Percentiles rank a stretch among this genome's conserved stretches.
These are phyloP conservation scores for Neotragus moschatus DNA, from an alignment of 2,113 vertebrate genomes.

Conservation along the genomic window DNA sequence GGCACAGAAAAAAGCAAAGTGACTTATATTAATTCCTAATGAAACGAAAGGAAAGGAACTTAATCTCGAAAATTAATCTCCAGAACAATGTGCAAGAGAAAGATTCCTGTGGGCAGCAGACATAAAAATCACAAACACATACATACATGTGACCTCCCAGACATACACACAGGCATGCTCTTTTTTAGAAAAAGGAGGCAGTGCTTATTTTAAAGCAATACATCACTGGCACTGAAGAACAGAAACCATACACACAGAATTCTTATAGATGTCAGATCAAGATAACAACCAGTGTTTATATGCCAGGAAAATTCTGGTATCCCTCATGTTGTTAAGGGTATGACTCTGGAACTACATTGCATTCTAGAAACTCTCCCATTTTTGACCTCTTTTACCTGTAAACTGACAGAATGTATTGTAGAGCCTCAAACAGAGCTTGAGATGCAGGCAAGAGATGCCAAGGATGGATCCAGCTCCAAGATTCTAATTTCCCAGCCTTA, in stretches of 20 bases:
- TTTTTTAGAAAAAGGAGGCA: not conserved
- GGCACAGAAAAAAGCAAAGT: not conserved
- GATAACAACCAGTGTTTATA: not conserved
- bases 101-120: not conserved
- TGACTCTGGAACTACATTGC: not conserved
- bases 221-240: not conserved
- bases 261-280: not conserved
- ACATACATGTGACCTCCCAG: not conserved
- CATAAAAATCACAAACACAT: fast-evolving
- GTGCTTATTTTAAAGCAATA: not conserved
- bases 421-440: not conserved
- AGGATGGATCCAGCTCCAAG: not conserved
- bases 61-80: constrained; percentile 55
- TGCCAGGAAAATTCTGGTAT: not conserved
- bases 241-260: not conserved
- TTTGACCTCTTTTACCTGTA: no score
- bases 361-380: not conserved
- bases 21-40: constrained; percentile 14
- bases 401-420: no score
- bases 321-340: not conserved
- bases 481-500: not conserved
- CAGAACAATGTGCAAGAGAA: constrained; percentile 22
- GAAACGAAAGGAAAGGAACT: constrained; percentile 48
- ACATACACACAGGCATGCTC: not conserved
- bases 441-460: not conserved